Evolutionary conservation across 2,888 invertebrate species (phyloP), one percentile per base, ranked within the genome.

Genomic region (Incurvaria masculella): DNA sequence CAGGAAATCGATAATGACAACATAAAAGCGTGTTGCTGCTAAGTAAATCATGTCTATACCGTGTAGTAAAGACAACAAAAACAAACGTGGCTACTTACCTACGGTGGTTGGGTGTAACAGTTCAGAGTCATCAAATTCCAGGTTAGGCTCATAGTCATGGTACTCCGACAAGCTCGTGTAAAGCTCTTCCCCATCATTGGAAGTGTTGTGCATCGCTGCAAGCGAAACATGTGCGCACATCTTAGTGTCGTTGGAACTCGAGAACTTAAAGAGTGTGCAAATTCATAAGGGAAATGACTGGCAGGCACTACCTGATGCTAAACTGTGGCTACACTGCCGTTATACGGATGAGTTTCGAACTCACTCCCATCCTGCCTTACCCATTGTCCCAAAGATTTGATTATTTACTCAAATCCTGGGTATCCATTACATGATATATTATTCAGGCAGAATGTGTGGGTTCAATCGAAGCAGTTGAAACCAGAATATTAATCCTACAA

Each of bases 41-140:
- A n/a, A n/a, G n/a, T n/a, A n/a, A n/a, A n/a, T n/a, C n/a, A n/a
- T n/a, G n/a, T n/a, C n/a, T n/a, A n/a, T n/a, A n/a, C n/a, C n/a
- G n/a, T n/a, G n/a, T n/a, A n/a, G n/a, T n/a, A n/a, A n/a, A n/a
- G n/a, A n/a, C n/a, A n/a, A n/a, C n/a, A n/a, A n/a, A n/a, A n/a
- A n/a, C n/a, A n/a, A n/a, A n/a, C n/a, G n/a, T n/a, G n/a, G 45
- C 39, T 8, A 59, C 75, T 82, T 81, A 89, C 91, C 87, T 66
- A 87, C 81, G 56, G 85, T 82, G 49, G 86, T 79, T 49, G 85
- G 79, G 60, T 88, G 84, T 60, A 84, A 85, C 49, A 94, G 72
- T 75, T 97, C 97, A 14, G 94, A 91, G 70, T 97, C 97, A 78
- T 97, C 97, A 78, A 97, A 97, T 70, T 97, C 96, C 65, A 97